Base-by-base conservation (phyloP, 1,140 invertebrate genomes). In the Macrobrachium nipponense region DNA sequence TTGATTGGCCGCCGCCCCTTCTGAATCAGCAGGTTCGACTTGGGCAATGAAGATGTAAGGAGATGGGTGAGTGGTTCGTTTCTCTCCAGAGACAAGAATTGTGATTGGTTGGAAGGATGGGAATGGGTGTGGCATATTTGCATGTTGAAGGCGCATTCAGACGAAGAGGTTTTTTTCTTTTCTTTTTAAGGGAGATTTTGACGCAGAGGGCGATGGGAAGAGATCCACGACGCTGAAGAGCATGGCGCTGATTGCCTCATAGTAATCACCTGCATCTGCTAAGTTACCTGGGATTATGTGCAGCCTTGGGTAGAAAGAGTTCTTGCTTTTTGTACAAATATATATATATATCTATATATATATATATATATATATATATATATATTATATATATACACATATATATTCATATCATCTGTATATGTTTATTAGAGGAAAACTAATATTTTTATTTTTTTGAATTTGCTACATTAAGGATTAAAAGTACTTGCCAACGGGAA, bases 21-120 rank as follows among this genome's bases (percentile, higher is more conserved):
- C 83, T 85, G 83, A 85, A 85, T 85, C 83, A 85, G 83, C 83
- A 72, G 64, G 77, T 85, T 79, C 70, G 77, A 86, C 61, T 86
- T 86, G 60, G 76, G 83, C 77, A 64, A 61, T 72, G 59, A 61
- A 72, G 83, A 72, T 86, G 83, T 80, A 86, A 86, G 83, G 60
- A 36, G 83, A 80, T 51, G 36, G 60, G 76, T 75, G 64, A 86
- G 59, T 86, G 83, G 83, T 66, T 72, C 15, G 58, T 68, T 44
- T 44, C 60, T n/a, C 12, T 23, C 27, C 18, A 66, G 83, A 86
- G 83, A 86, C 78, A 76, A 61, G 64, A 17, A 20, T 64, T 68
- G 15, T 61, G 83, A 86, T 80, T 86, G 83, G 83, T 72, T 59
- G 83, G 70, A 73, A 20, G 23, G 76, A 58, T 77, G 59, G 59